Conservation (phyloP, 2,113 vertebrate species). For the Ctenomys sociabilis region DNA sequence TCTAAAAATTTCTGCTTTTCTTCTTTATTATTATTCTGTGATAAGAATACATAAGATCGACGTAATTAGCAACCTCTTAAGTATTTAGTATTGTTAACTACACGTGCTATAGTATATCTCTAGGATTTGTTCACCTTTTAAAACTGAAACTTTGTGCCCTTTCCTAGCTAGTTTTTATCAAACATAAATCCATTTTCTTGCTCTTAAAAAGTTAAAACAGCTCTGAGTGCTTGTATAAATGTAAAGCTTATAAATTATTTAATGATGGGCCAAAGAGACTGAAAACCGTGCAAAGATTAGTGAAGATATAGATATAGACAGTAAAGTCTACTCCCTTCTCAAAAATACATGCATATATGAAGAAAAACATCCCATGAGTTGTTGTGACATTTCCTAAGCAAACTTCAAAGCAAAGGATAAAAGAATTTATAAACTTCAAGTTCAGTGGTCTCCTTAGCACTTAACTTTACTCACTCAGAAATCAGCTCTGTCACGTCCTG, state of each 20-base stretch:
- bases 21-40: neutral
- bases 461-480: neutral
- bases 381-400: neutral
- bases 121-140: neutral
- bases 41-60: neutral
- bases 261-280: neutral
- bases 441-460: neutral
- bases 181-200: neutral
- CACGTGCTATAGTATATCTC: neutral
- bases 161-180: slow-evolving; percentile 37
- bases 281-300: neutral
- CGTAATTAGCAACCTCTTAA: neutral
- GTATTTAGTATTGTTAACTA: neutral
- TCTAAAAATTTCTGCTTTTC: neutral
- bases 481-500: neutral
- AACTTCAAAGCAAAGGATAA: slow-evolving; percentile 8
- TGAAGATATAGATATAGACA: neutral
- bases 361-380: neutral
- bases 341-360: neutral
- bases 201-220: neutral
- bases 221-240: neutral
- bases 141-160: neutral
- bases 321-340: neutral
- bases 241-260: neutral
- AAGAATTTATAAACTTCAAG: slow-evolving; percentile 38